Base-by-base conservation (phyloP, 2,113 vertebrate species). In the Ivindomyrus marchei region DNA sequence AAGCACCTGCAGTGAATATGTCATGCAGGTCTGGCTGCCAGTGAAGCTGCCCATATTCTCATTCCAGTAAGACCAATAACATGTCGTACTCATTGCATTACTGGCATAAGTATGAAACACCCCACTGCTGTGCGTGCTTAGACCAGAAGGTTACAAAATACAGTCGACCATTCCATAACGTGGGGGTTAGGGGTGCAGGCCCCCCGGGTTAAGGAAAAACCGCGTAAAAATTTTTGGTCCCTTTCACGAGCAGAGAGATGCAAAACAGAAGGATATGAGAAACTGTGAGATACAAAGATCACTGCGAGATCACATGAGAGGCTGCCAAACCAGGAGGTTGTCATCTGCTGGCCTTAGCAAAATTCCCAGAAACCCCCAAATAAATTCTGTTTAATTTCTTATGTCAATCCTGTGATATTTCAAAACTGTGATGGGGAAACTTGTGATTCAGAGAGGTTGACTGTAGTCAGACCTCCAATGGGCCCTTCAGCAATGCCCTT, bases 171-270 rank as follows among this genome's bases (percentile, higher is more conserved):
- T 62, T 62, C 56, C 56, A 66, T 2, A 24, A 21, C 7, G 21
- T 8, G 6, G 5, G 21, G 21, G 56, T 58, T 58, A 58, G 53
- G 21, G 53, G 2, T 24, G 56, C 7, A 2, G 21, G 56, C 1
- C 1, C 58, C 58, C 24, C 2, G 2, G 8, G 7, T n/a, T 66
- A n/a, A 27, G 58, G 58, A 66, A 66, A 27, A 66, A 66, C 53
- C 19, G 6, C n/a, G 0, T 27, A 11, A 11, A n/a, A n/a, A 10
- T 3, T 0, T n/a, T 27, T n/a, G 3, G n/a, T 11, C 62, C 3
- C n/a, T 0, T 70, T 70, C 3, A 27, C 10, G 2, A 70, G 62
- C n/a, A 27, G n/a, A 70, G n/a, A 31, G n/a, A 70, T 31, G n/a
- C n/a, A 11, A 70, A 27, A 6, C 7, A 27, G n/a, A 70, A 31